Evolutionary conservation across 2,888 invertebrate genomes (phyloP).

Genomic region (Palloptera scutellata): DNA sequence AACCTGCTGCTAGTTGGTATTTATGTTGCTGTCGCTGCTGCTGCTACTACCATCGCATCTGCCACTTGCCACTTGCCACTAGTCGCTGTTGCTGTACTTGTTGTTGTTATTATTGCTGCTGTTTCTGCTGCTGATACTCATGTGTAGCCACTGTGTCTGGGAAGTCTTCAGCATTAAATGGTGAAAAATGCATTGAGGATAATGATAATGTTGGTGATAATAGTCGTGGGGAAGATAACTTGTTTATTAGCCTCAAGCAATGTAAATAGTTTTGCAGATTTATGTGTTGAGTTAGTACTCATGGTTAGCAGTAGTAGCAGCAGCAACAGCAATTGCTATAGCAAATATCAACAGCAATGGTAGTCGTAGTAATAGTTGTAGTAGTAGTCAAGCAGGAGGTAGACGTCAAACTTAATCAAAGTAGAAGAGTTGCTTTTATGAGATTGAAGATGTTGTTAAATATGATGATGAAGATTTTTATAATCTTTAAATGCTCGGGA

Average conservation of each 20-base stretch:
- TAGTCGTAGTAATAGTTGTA: slow-evolving; percentile 3
- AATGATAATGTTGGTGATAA: slow-evolving; percentile 40
- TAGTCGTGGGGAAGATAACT: slow-evolving; percentile 41
- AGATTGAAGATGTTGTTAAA: background rate
- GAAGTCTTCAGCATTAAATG: slow-evolving; percentile 45
- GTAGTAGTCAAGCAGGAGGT: slow-evolving; percentile 17
- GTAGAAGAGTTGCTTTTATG: background rate
- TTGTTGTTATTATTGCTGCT: slow-evolving; percentile 1
- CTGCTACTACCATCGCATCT: slow-evolving; percentile 19
- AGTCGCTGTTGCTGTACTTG: slow-evolving; percentile 10
- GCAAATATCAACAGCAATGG: background rate
- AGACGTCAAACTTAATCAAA: slow-evolving; percentile 29
- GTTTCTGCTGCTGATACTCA: slow-evolving; percentile 42
- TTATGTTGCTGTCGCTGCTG: background rate
- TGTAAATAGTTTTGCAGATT: slow-evolving; percentile 34
- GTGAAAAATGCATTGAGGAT: slow-evolving; percentile 33
- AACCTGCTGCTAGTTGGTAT: no score
- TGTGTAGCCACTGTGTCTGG: slow-evolving; percentile 51
- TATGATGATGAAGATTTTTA: no score
- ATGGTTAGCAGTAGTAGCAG: no score
- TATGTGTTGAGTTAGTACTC: no score
- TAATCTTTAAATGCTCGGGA: background rate
- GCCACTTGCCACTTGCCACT: slow-evolving; percentile 19
- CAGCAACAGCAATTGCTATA: slow-evolving; percentile 8
- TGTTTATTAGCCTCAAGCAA: slow-evolving; percentile 37